Conservation (phyloP, 2,113 vertebrate genomes). For the Myodes glareolus region DNA sequence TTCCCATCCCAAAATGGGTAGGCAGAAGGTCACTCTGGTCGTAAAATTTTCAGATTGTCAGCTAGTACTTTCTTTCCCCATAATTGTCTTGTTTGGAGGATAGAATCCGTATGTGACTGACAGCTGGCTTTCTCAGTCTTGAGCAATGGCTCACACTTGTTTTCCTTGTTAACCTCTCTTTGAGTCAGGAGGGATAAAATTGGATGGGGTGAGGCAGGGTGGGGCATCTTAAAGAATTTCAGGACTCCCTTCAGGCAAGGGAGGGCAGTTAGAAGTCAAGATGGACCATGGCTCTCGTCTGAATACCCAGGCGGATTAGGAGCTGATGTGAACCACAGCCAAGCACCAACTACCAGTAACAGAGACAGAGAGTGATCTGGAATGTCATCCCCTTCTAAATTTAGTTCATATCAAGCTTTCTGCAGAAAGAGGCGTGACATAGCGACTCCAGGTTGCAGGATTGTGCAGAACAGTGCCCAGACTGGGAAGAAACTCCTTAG, state of each 20-base stretch:
- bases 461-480: background rate
- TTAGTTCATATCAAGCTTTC: slow-evolving; percentile 3
- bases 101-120: background rate
- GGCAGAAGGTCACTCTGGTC: background rate
- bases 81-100: background rate
- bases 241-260: background rate
- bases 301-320: slow-evolving; percentile 21
- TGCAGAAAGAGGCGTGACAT: slow-evolving; percentile 60
- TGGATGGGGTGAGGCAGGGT: background rate
- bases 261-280: background rate
- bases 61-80: background rate
- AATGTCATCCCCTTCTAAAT: slow-evolving; percentile 68
- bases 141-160: background rate
- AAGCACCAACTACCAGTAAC: background rate
- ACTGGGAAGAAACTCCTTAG: slow-evolving; percentile 1
- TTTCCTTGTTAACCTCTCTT: background rate
- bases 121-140: background rate
- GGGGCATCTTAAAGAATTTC: slow-evolving; percentile 16
- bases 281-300: background rate
- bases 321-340: background rate
- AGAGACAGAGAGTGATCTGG: slow-evolving; percentile 8
- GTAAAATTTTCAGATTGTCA: background rate
- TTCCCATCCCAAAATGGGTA: background rate
- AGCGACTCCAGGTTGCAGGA: slow-evolving; percentile 27
- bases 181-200: background rate